These are phyloP conservation scores for Corella eumyota DNA, from an alignment of 23 tunicate species.

Conservation along the genomic window DNA sequence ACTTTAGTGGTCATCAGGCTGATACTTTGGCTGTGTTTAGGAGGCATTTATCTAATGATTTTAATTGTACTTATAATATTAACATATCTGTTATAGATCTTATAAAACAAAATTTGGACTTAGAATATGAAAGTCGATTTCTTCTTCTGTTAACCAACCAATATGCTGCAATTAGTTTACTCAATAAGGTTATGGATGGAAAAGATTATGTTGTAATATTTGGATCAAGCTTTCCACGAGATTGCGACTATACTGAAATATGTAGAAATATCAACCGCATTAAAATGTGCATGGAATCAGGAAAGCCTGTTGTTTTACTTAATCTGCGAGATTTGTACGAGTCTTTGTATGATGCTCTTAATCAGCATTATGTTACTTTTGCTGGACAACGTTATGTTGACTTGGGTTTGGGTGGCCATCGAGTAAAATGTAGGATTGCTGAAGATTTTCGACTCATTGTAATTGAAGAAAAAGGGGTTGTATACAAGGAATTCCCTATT, in stretches of 20 bases:
- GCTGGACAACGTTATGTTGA: slow-evolving; percentile 54
- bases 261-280: slow-evolving; percentile 79
- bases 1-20: slow-evolving; percentile 33
- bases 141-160: slow-evolving; percentile 60
- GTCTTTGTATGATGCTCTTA: slow-evolving; percentile 62
- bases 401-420: slow-evolving; percentile 79
- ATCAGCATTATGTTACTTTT: slow-evolving; percentile 69
- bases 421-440: slow-evolving; percentile 82
- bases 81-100: slow-evolving; percentile 16
- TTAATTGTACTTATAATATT: background rate
- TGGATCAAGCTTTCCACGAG: slow-evolving; percentile 84
- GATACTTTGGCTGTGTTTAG: slow-evolving; percentile 18
- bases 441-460: slow-evolving; percentile 49
- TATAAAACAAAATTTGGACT: slow-evolving; percentile 32
- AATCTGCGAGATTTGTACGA: slow-evolving; percentile 55
- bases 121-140: slow-evolving; percentile 51
- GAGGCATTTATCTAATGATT: slow-evolving; percentile 9
- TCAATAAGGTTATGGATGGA: slow-evolving; percentile 20
- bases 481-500: slow-evolving; percentile 60
- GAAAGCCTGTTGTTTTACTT: slow-evolving; percentile 54
- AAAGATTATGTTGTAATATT: slow-evolving; percentile 38
- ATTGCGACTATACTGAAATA: slow-evolving; percentile 55
- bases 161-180: slow-evolving; percentile 51
- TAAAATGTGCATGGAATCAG: slow-evolving; percentile 81
- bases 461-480: slow-evolving; percentile 61